Conservation (phyloP, 1,140 invertebrate genomes). For the Solenopsis invicta region DNA sequence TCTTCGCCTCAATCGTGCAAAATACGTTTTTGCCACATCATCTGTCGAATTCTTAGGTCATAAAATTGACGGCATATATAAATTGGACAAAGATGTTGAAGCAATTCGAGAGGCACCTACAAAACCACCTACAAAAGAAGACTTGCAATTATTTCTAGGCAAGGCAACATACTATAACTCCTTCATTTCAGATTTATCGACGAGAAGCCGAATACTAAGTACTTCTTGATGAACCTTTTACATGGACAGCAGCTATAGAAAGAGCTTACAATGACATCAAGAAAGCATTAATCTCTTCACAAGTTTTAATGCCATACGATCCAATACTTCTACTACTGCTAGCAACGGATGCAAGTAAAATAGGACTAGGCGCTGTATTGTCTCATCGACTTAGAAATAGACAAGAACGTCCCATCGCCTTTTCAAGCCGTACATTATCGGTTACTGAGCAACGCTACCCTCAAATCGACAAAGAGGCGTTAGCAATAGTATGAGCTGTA, state of each 20-base stretch:
- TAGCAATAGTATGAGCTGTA: neutral
- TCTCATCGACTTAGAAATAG: neutral
- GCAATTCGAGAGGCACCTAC: constrained; percentile 54
- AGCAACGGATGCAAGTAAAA: neutral
- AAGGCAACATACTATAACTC: neutral
- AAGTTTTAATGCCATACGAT: neutral
- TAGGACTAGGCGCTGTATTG: neutral
- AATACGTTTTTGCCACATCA: neutral
- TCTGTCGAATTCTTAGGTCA: constrained; percentile 2
- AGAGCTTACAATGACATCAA: neutral
- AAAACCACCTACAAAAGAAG: constrained; percentile 34
- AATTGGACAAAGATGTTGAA: neutral
- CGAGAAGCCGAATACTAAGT: constrained; percentile 11
- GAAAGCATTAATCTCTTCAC: neutral
- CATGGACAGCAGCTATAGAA: constrained; percentile 69
- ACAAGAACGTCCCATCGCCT: neutral
- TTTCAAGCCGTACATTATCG: neutral
- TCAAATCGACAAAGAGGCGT: neutral
- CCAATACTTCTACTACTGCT: neutral
- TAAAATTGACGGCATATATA: neutral
- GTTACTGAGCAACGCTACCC: neutral
- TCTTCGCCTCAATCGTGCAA: neutral
- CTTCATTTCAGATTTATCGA: constrained; percentile 24
- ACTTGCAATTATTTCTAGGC: neutral
- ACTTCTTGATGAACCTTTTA: constrained; percentile 73